Conservation (phyloP, 2,888 invertebrate species). For the Platerodrilus igneus region DNA sequence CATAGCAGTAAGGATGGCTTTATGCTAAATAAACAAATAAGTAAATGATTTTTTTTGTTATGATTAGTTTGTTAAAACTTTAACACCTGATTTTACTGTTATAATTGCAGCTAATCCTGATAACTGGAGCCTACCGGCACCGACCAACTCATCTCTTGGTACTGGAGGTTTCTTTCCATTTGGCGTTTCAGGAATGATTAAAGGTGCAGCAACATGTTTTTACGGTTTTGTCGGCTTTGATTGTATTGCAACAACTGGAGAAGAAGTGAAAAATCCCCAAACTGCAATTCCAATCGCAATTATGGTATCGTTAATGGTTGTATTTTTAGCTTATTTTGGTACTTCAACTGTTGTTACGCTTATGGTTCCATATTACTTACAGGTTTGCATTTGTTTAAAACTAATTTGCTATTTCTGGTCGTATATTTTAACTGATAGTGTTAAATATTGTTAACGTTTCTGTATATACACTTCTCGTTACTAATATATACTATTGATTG, state of each 20-base stretch:
- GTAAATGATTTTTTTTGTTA: too few species aligned
- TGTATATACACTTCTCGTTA: background rate
- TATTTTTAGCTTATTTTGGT: constrained; percentile 86
- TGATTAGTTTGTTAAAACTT: background rate
- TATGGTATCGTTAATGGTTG: constrained; percentile 71
- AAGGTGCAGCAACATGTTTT: constrained; percentile 80
- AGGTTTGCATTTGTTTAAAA: constrained; percentile 52
- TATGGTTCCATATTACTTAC: constrained; percentile 76
- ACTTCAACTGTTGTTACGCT: constrained; percentile 84
- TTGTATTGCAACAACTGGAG: constrained; percentile 82
- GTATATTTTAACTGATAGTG: background rate
- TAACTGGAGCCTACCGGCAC: constrained; percentile 48
- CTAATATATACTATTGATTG: too few species aligned
- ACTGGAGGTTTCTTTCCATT: constrained; percentile 82
- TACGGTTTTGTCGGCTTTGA: constrained; percentile 94
- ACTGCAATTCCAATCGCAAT: constrained; percentile 84
- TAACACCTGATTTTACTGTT: background rate
- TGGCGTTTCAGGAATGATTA: constrained; percentile 72
- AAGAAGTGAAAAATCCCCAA: constrained; percentile 84
- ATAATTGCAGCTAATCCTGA: constrained; percentile 41
- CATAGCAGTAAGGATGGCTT: too few species aligned
- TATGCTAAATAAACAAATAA: too few species aligned
- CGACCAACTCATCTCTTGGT: constrained; percentile 41
- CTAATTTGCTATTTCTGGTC: background rate
- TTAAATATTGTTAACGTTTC: background rate